These are phyloP conservation scores for Acromyrmex charruanus DNA, from an alignment of 1,140 invertebrate species.

Conservation along the genomic window DNA sequence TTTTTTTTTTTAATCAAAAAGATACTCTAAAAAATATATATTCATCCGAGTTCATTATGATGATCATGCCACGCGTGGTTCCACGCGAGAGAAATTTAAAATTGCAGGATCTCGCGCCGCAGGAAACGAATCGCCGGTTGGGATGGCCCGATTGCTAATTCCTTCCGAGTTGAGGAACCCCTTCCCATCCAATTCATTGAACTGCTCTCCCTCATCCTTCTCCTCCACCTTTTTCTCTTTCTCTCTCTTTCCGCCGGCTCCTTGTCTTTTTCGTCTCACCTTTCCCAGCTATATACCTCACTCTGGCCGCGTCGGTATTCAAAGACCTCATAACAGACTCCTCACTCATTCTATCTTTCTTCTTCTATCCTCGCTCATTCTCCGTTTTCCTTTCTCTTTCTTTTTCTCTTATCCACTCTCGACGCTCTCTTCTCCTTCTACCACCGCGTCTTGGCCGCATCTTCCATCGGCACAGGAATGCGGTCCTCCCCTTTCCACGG, in stretches of 20 bases:
- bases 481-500: slow-evolving; percentile 62
- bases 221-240: slow-evolving; percentile 17
- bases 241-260: slow-evolving; percentile 48
- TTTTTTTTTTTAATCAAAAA: background rate
- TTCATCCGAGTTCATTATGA: background rate
- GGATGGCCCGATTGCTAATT: slow-evolving; percentile 76
- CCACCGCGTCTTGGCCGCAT: slow-evolving; percentile 48
- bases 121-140: slow-evolving; percentile 72
- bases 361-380: background rate
- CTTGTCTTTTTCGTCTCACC: slow-evolving; percentile 71
- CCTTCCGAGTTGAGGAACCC: slow-evolving; percentile 70
- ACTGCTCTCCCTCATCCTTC: slow-evolving; percentile 52
- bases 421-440: slow-evolving; percentile 38
- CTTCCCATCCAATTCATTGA: slow-evolving; percentile 68
- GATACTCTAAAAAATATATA: background rate
- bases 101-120: slow-evolving; percentile 68
- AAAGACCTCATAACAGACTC: slow-evolving; percentile 78
- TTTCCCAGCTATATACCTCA: slow-evolving; percentile 58
- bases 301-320: slow-evolving; percentile 71
- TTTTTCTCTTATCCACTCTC: slow-evolving; percentile 61
- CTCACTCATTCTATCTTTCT: slow-evolving; percentile 71
- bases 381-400: slow-evolving; percentile 47
- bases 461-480: slow-evolving; percentile 74
- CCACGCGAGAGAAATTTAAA: slow-evolving; percentile 33
- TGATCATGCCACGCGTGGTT: slow-evolving; percentile 6